A percentile compares a stretch with the other conserved stretches of the same genome.
These are phyloP conservation scores for Hemicentrotus pulcherrimus DNA, from an alignment of 35 echinoderm and acorn worm genomes.

Conservation along the genomic window DNA sequence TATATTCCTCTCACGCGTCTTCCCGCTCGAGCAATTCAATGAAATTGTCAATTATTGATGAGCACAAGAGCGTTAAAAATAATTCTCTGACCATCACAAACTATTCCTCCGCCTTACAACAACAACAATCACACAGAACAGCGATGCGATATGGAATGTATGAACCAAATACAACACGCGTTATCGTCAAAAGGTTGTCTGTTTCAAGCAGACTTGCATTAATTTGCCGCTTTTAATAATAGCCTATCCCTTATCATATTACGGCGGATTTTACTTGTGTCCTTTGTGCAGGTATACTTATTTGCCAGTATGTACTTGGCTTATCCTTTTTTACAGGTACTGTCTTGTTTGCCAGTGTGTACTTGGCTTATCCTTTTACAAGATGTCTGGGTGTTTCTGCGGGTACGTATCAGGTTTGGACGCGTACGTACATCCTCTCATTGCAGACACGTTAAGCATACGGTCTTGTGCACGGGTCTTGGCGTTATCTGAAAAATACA, in stretches of 20 bases:
- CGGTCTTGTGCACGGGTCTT: not conserved
- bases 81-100: not conserved
- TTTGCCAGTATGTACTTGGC: not conserved
- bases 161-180: not conserved
- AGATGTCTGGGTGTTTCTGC: not conserved
- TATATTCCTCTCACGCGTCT: constrained; percentile 4
- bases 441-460: not conserved
- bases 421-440: not conserved
- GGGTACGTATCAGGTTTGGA: not conserved
- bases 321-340: not conserved
- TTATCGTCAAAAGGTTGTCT: not conserved
- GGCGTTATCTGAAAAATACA: not conserved
- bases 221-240: not conserved
- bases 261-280: not conserved
- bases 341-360: not conserved
- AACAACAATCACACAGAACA: not conserved
- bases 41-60: constrained; percentile 39
- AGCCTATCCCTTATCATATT: not conserved
- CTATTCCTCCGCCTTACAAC: not conserved
- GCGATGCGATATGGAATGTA: not conserved
- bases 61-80: constrained; percentile 21
- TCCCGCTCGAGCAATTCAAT: not conserved
- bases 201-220: not conserved
- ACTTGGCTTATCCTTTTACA: not conserved
- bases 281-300: not conserved